Base-by-base conservation (phyloP, 2,888 invertebrate species). In the Euclidia mi region DNA sequence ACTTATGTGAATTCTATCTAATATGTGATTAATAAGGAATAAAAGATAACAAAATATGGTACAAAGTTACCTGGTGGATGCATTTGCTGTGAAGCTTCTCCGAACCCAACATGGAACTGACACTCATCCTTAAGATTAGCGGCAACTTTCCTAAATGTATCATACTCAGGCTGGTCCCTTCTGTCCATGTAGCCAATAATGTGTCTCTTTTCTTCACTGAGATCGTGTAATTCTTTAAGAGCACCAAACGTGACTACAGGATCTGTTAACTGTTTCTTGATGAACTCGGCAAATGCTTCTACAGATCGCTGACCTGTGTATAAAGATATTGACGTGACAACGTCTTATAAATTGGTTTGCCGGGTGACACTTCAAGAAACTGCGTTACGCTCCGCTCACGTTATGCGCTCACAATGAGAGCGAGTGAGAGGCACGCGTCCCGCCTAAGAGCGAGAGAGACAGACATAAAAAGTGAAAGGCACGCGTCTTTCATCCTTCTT, bases 41-140 rank as follows among this genome's bases (percentile, higher is more conserved):
- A 25, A 25, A 6, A 25, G 7, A 6, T 25, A 1, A 25, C 6
- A 7, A 6, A 7, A 25, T 25, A 6, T 25, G 20, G 0, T 25
- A 25, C 2, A 25, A 12, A 9, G 17, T 38, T 25, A 55, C 96
- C 96, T 72, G 97, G 96, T 11, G 98, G 98, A 92, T 98, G 98
- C 98, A 98, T 98, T 71, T 96, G 96, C 69, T 95, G 94, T 14
- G 97, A 96, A 0, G 96, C 96, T 63, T 97, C 97, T 10, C 98
- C 99, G 90, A 98, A 97, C 0, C 98, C 98, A 78, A 96, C 97
- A 88, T 98, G 97, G 85, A 99, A 99, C 64, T 97, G 96, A 83
- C 99, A 99, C 82, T 99, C 99, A 82, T 99, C 98, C 84, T 99
- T 97, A 6, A 99, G 95, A 81, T 97, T 97, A 3, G 96, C 96